These are phyloP conservation scores for Drosophila aff. DNA, from an alignment of 1,140 invertebrate species.

Conservation along the genomic window DNA sequence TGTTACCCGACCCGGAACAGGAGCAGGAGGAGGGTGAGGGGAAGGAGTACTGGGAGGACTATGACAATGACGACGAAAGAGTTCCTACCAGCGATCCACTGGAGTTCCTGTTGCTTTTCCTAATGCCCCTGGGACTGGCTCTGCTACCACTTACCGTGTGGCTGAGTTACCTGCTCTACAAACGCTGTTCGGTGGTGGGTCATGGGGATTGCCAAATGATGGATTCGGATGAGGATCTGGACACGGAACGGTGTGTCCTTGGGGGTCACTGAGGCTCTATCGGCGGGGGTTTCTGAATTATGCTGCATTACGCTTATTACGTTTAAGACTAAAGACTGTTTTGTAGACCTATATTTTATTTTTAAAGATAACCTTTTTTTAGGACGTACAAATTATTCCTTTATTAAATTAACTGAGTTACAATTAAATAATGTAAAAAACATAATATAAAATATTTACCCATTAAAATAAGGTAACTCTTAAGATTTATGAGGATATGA, in stretches of 20 bases:
- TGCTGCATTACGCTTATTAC: constrained; percentile 45
- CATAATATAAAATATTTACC: background rate
- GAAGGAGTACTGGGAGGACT: constrained; percentile 70
- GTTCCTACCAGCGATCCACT: constrained; percentile 48
- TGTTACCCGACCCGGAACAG: constrained; percentile 21
- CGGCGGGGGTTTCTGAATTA: no score
- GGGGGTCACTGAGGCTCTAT: constrained; percentile 44
- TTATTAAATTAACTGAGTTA: no score
- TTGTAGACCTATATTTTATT: background rate
- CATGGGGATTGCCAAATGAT: constrained; percentile 64
- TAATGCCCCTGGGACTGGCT: constrained; percentile 78
- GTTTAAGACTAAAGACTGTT: constrained; percentile 61
- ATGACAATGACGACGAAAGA: constrained; percentile 50
- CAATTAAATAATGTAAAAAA: background rate
- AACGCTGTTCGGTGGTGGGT: constrained; percentile 42
- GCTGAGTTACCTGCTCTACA: constrained; percentile 67
- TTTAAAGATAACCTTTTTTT: background rate
- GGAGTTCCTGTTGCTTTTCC: constrained; percentile 72
- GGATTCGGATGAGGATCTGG: constrained; percentile 71
- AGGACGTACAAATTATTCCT: background rate
- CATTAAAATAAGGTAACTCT: background rate
- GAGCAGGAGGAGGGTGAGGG: constrained; percentile 12
- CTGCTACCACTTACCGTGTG: constrained; percentile 71
- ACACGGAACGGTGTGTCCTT: constrained; percentile 71
- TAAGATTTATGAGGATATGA: background rate